Conservation (phyloP, 1,140 invertebrate species). For the Marisa cornuarietis region DNA sequence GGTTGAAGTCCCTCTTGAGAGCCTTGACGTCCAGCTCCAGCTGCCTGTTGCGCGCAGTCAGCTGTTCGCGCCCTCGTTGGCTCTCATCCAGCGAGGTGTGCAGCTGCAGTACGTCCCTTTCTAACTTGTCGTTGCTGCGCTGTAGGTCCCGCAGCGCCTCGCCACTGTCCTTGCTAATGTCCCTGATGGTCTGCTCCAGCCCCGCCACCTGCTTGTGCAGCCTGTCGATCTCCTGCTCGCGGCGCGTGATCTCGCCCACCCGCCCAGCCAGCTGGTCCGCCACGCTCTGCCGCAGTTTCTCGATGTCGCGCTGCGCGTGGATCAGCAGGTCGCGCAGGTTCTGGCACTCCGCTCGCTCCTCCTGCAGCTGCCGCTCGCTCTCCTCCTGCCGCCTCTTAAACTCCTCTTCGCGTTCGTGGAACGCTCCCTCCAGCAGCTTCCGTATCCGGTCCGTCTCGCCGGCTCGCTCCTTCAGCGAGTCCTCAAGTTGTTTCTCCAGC, state of each 20-base stretch:
- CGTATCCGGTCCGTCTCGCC: constrained; percentile 34
- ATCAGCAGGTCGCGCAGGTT: constrained; percentile 60
- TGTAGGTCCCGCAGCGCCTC: constrained; percentile 45
- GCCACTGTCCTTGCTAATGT: constrained; percentile 39
- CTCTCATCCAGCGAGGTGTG: constrained; percentile 54
- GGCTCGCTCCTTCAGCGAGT: constrained; percentile 29
- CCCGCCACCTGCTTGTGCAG: constrained; percentile 38
- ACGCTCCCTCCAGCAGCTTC: constrained; percentile 39
- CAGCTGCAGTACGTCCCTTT: constrained; percentile 49
- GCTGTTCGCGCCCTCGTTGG: constrained; percentile 44
- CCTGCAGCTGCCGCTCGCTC: constrained; percentile 45
- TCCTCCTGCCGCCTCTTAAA: constrained; percentile 43
- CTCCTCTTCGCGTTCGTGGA: constrained; percentile 41
- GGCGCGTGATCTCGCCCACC: constrained; percentile 42
- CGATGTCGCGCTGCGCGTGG: constrained; percentile 59
- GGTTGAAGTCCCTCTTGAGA: constrained; percentile 49
- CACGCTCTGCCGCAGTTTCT: constrained; percentile 52
- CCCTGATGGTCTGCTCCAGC: constrained; percentile 46
- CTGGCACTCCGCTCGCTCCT: constrained; percentile 58
- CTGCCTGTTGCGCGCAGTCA: constrained; percentile 46
- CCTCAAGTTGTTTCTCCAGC: constrained; percentile 44
- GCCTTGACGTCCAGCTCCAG: constrained; percentile 56
- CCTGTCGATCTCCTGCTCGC: constrained; percentile 51
- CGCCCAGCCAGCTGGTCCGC: constrained; percentile 47
- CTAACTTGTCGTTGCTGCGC: constrained; percentile 47